Conservation (phyloP, 2,113 vertebrate species). For the Hippocampus abdominalis region DNA sequence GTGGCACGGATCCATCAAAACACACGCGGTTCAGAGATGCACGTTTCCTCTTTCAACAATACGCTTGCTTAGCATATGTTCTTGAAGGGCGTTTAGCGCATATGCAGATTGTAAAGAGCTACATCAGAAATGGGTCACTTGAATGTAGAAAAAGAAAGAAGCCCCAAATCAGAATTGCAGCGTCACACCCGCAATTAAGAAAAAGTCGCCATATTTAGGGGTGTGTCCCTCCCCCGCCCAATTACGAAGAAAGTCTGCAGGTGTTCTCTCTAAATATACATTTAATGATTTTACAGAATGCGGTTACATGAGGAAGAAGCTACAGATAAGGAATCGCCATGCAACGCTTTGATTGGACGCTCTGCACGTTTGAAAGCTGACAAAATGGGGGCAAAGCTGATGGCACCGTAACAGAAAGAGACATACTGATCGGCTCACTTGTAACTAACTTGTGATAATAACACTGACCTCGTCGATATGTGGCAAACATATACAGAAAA, state of each 20-base stretch:
- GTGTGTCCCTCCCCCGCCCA: neutral
- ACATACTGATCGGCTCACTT: slow-evolving; percentile 36
- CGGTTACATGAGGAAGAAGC: slow-evolving; percentile 44
- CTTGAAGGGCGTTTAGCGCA: too few species aligned
- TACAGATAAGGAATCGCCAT: slow-evolving; percentile 24
- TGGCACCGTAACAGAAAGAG: slow-evolving; percentile 22
- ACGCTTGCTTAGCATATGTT: too few species aligned
- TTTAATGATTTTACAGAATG: slow-evolving; percentile 65
- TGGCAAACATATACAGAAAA: slow-evolving; percentile 61
- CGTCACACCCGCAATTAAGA: neutral
- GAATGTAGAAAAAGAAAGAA: neutral
- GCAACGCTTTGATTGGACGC: slow-evolving; percentile 1
- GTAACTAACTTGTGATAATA: slow-evolving; percentile 35
- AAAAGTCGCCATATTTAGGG: neutral
- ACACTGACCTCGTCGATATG: slow-evolving; percentile 57
- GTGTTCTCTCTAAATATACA: slow-evolving; percentile 68
- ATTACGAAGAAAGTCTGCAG: slow-evolving; percentile 35
- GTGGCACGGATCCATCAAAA: too few species aligned
- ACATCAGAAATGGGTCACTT: neutral
- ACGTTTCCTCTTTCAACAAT: too few species aligned
- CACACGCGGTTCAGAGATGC: too few species aligned
- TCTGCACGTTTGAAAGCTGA: slow-evolving; percentile 16
- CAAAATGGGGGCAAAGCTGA: slow-evolving; percentile 23
- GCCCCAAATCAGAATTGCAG: too few species aligned
- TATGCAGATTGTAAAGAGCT: neutral